A percentile compares a stretch with the other conserved stretches of the same genome.
phyloP scores from a whole-genome alignment of 1,140 invertebrate genomes.

The Drosophila ananassae region DNA sequence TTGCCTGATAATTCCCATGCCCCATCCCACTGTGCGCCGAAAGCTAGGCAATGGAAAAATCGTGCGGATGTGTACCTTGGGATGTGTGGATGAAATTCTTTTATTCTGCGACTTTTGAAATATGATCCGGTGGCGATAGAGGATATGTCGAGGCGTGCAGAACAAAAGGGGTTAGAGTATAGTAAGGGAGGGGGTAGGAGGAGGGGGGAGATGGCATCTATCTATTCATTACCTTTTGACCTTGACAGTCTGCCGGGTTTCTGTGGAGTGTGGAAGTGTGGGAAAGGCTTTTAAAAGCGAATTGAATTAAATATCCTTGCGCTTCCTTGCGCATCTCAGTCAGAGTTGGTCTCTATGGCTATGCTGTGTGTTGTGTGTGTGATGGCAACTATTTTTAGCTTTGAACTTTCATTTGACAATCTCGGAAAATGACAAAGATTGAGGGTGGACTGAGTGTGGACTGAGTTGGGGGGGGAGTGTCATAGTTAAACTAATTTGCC shows the following conservation, averaged over 20 bases:
- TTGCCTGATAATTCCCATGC: not conserved
- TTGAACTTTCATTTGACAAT: constrained; percentile 43
- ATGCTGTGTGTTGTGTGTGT: not conserved
- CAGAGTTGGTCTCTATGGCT: no score
- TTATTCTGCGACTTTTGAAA: constrained; percentile 48
- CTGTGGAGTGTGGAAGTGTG: constrained; percentile 14
- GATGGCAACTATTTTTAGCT: constrained; percentile 31
- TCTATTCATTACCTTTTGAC: constrained; percentile 53
- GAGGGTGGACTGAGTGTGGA: not conserved
- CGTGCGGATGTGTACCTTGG: not conserved
- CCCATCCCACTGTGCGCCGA: constrained; percentile 18
- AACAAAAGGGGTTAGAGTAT: not conserved
- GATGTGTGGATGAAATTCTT: constrained; percentile 11
- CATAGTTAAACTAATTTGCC: constrained; percentile 51
- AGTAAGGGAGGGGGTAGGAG: no score
- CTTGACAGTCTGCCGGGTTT: constrained; percentile 47
- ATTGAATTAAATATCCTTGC: constrained; percentile 47
- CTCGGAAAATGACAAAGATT: not conserved
- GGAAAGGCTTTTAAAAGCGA: constrained; percentile 49
- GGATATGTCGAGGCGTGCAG: not conserved
- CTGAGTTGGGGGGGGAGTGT: not conserved
- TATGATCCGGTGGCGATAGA: constrained; percentile 26
- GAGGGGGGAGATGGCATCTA: not conserved
- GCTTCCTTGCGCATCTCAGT: not conserved
- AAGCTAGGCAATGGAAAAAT: constrained; percentile 44